Conservation (phyloP, 2,797 vertebrate genomes). For the Hephaestus fuliginosus region DNA sequence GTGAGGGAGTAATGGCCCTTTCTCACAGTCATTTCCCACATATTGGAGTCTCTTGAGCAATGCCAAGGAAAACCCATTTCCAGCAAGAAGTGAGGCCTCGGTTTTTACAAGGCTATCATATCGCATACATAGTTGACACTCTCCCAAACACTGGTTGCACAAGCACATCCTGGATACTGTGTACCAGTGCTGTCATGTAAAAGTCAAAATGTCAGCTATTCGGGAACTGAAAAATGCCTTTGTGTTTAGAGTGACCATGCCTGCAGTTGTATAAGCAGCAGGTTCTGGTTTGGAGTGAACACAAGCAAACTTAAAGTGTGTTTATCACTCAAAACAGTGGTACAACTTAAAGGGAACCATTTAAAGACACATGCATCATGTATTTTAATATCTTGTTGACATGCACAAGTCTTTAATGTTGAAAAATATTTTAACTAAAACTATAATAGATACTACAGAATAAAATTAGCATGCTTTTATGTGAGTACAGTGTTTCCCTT, state of each 20-base stretch:
- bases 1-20: constrained; percentile 76
- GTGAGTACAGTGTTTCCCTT: too few relatives aligned
- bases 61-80: constrained; percentile 35
- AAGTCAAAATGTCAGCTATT: constrained; percentile 28
- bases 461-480: too few relatives aligned
- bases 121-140: constrained; percentile 59
- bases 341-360: background rate
- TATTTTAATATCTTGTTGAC: background rate
- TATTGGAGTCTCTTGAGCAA: constrained; percentile 55
- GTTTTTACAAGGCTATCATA: constrained; percentile 74
- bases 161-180: constrained; percentile 40
- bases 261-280: background rate
- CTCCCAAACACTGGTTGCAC: constrained; percentile 58
- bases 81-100: constrained; percentile 55
- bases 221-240: background rate
- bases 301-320: background rate
- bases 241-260: constrained; percentile 6
- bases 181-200: constrained; percentile 31
- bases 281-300: background rate
- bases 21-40: constrained; percentile 84
- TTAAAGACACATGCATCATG: background rate
- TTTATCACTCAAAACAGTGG: background rate
- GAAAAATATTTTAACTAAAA: background rate
- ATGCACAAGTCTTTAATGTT: background rate
- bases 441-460: background rate